Evolutionary conservation across 1,140 invertebrate genomes (phyloP), one percentile per base, ranked within the genome.

Genomic region (Choristoneura fumiferana): DNA sequence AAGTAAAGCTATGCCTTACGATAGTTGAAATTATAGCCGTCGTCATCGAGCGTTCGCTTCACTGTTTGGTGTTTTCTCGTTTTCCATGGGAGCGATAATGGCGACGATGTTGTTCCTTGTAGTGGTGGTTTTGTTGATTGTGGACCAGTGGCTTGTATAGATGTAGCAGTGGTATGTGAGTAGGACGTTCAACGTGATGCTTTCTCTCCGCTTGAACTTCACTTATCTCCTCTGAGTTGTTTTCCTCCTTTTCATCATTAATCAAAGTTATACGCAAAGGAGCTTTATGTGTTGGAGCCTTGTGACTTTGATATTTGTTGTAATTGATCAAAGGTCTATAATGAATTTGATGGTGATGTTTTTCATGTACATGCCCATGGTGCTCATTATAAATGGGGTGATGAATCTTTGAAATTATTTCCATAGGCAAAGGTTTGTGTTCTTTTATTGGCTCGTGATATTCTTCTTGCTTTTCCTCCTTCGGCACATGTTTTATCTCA

Each of bases 391-490:
- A n/a, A 49, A 49, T 49, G 22, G 43, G 43, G 22, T 49, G 12
- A 1, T 49, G 22, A 49, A 49, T 29, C 4, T 14, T 29, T 13
- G 18, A 12, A n/a, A 22, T 8, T 10, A 22, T 12, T 49, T 49
- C 43, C 3, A 49, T 22, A 17, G n/a, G 43, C 12, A 33, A n/a
- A 12, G 18, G 17, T 49, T 49, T n/a, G 4, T 13, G 37, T 2
- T 39, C 1, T 13, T 13, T 39, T 13, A 13, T 39, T 39, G n/a
- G n/a, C 12, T 61, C 54, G 12, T 60, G 33, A 12, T 10, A 38
- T 15, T 58, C 55, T 37, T 62, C 57, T 8, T 45, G 35, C 8
- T 62, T 37, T 14, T 59, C 14, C 0, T 54, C 64, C 0, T 18
- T 15, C 8, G 34, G 35, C 8, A 57, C 49, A 14, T 10, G 13